These are phyloP conservation scores for Oncopodura yosiiana DNA, from an alignment of 1,140 invertebrate species.

Conservation along the genomic window DNA sequence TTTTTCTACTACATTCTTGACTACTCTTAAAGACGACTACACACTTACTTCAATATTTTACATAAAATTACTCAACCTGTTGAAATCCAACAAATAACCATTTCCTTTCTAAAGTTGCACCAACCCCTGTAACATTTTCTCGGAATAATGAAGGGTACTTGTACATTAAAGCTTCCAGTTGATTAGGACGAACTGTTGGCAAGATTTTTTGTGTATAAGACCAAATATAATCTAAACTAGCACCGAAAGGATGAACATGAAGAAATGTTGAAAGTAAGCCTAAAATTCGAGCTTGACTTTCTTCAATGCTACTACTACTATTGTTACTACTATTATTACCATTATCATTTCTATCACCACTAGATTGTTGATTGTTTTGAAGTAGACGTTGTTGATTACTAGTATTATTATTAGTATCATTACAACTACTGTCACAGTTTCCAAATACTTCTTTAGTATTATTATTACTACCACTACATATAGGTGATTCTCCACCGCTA, in stretches of 20 bases:
- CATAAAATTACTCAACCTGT: background rate
- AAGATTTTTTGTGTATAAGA: constrained; percentile 70
- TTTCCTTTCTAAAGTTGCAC: constrained; percentile 62
- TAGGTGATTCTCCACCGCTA: background rate
- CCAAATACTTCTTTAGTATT: background rate
- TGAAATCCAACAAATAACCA: constrained; percentile 66
- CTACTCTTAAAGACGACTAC: background rate
- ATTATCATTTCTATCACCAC: constrained; percentile 10
- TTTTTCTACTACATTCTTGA: background rate
- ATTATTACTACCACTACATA: background rate
- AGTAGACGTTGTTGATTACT: background rate
- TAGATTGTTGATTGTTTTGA: background rate
- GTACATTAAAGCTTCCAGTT: constrained; percentile 63
- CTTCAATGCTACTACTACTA: constrained; percentile 35
- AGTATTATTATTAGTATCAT: background rate
- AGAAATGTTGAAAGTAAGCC: constrained; percentile 68
- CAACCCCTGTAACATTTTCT: constrained; percentile 61
- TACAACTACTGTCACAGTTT: background rate
- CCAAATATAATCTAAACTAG: constrained; percentile 71
- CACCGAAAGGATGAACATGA: constrained; percentile 77
- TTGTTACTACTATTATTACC: constrained; percentile 26
- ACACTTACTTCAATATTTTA: background rate
- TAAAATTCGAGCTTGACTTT: constrained; percentile 43
- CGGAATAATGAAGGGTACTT: constrained; percentile 65
- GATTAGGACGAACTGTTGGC: constrained; percentile 52